Conservation (phyloP, 1,140 invertebrate species). For the Rhysida immarginata region DNA sequence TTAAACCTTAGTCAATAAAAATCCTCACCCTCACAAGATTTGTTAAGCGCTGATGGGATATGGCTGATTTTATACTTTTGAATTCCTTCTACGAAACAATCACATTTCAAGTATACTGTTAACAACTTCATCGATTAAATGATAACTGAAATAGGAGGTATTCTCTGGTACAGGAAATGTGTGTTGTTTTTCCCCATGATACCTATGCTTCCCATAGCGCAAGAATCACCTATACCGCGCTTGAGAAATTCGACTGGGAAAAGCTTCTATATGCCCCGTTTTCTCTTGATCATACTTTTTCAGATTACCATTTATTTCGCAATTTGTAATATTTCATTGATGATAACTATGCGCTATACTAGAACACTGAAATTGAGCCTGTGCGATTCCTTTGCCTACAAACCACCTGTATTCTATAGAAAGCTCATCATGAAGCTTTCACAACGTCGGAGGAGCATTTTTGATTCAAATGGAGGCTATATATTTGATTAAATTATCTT, state of each 20-base stretch:
- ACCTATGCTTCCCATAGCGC: not conserved
- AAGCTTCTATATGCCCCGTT: not conserved
- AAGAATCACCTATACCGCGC: not conserved
- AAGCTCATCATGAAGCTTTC: not conserved
- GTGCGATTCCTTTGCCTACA: not conserved
- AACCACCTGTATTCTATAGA: not conserved
- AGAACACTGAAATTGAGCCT: not conserved
- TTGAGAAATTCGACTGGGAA: not conserved
- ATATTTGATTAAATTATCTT: not conserved
- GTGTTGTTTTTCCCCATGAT: not conserved
- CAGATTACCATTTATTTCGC: not conserved
- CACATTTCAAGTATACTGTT: not conserved
- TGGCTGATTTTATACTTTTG: not conserved
- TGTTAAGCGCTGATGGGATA: not conserved
- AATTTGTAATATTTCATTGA: not conserved
- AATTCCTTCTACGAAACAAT: not conserved
- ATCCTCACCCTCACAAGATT: not conserved
- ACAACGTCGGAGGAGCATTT: not conserved
- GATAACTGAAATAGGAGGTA: not conserved
- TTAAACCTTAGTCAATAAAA: not conserved
- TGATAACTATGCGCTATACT: not conserved
- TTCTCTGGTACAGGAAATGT: not conserved
- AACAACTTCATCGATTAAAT: not conserved
- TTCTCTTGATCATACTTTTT: not conserved
- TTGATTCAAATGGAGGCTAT: not conserved